phyloP scores from a whole-genome alignment of 2,888 invertebrate genomes.

The Dendrolimus pini region DNA sequence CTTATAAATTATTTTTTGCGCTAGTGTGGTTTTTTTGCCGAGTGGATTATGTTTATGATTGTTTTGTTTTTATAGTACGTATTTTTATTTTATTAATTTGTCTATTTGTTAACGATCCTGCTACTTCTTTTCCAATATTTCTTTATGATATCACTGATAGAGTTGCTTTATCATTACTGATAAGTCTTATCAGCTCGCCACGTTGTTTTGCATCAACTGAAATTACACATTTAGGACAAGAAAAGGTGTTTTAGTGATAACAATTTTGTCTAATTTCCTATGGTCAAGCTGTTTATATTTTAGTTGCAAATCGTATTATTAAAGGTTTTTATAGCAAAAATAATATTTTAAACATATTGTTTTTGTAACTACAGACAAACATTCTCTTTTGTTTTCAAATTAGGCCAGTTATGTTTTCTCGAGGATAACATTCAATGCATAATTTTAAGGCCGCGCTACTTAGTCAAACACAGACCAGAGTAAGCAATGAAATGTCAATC shows the following conservation, averaged over 20 bases:
- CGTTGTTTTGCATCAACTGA: slow-evolving; percentile 36
- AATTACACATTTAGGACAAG: slow-evolving; percentile 40
- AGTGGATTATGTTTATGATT: slow-evolving; percentile 45
- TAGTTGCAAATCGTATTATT: too few species aligned
- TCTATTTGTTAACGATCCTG: slow-evolving; percentile 20
- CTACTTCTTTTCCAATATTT: slow-evolving; percentile 18
- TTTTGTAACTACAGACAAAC: too few species aligned
- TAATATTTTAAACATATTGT: too few species aligned
- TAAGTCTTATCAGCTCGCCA: slow-evolving; percentile 54
- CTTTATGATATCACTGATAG: slow-evolving; percentile 55
- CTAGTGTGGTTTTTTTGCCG: slow-evolving; percentile 58
- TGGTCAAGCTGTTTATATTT: too few species aligned
- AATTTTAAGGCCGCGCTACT: too few species aligned
- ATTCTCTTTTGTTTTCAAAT: too few species aligned
- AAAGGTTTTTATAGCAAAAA: too few species aligned
- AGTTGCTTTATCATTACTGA: slow-evolving; percentile 66
- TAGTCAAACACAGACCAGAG: too few species aligned
- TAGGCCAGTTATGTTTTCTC: too few species aligned
- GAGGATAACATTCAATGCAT: too few species aligned
- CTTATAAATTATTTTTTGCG: slow-evolving; percentile 38
- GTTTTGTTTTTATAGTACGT: slow-evolving; percentile 57
- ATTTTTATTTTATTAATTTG: slow-evolving; percentile 31
- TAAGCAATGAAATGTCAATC: too few species aligned
- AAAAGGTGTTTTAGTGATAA: neutral
- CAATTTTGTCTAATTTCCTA: too few species aligned